Percentiles rank a stretch among this genome's conserved stretches.
These are phyloP conservation scores for Cataglyphis altisquamis DNA, from an alignment of 2,888 invertebrate genomes.

Conservation along the genomic window DNA sequence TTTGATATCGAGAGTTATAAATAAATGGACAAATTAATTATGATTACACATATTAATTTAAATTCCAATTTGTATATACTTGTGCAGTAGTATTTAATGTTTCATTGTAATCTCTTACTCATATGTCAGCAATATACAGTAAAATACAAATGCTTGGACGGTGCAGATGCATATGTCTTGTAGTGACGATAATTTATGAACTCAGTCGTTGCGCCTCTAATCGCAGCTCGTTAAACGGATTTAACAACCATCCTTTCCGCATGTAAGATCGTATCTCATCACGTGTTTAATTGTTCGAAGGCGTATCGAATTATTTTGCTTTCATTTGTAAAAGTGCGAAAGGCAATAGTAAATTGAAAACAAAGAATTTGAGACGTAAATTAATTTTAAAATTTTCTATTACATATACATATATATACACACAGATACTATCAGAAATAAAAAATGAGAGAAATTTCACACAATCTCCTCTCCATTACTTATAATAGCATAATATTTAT, in stretches of 20 bases:
- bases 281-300: neutral
- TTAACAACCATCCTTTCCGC: neutral
- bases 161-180: neutral
- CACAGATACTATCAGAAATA: neutral
- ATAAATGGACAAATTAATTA: neutral
- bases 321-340: neutral
- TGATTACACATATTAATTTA: neutral
- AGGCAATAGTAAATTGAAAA: neutral
- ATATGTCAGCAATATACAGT: neutral
- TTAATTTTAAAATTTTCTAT: neutral
- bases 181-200: slow-evolving; percentile 6
- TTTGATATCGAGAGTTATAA: neutral
- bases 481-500: neutral
- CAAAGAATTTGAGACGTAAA: neutral
- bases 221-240: slow-evolving; percentile 20
- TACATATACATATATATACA: neutral
- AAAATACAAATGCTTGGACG: neutral
- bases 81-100: neutral
- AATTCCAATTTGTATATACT: slow-evolving; percentile 14
- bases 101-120: neutral
- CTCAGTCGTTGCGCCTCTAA: neutral
- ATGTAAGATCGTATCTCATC: neutral
- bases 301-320: slow-evolving; percentile 11
- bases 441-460: neutral
- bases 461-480: neutral